Evolutionary conservation across 1,140 invertebrate species (phyloP), one percentile per base, ranked within the genome.

Genomic region (Trigoniulus corallinus): DNA sequence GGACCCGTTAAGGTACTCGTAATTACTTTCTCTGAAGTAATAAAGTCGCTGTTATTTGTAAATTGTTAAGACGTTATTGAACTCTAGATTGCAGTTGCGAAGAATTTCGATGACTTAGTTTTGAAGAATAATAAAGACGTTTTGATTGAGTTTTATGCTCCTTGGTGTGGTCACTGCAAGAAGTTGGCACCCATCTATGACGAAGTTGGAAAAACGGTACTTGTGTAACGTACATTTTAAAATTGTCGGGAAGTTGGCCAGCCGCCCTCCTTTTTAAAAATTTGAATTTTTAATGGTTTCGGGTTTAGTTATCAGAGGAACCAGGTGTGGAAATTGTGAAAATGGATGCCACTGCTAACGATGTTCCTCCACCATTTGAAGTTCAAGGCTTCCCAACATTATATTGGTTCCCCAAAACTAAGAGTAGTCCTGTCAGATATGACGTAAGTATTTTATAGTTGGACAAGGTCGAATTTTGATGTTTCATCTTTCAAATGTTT

Each of bases 141-240:
- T 2, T 71, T 99, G 3, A 80, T 98, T 56, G 93, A 98, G 67
- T 98, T 98, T 70, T 98, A 98, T 70, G 93, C 93, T 27, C 92
- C 93, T 0, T 98, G 93, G 93, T 98, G 95, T 67, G 94, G 94
- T 56, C 95, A 98, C 63, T 99, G 95, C 72, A 96, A 96, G 70
- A 89, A 88, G 65, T 72, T 99, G 18, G 78, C 88, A 40, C 95
- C 95, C 23, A 76, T 88, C 44, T 98, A 77, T 68, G 91, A 96
- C 53, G 92, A 98, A 69, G 70, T 99, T 25, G 95, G 86, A 44
- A 80, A 84, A 53, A 93, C 92, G 74, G 79, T n/a, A n/a, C n/a
- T n/a, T n/a, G n/a, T n/a, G n/a, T 84, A 64, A 56, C 56, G 50
- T 40, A 21, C 34, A 53, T 53, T 55, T 43, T 37, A 44, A 44